Percentiles rank a stretch among this genome's conserved stretches.
Conservation (phyloP, 2,888 invertebrate genomes). For the Physocephala rufipes region DNA sequence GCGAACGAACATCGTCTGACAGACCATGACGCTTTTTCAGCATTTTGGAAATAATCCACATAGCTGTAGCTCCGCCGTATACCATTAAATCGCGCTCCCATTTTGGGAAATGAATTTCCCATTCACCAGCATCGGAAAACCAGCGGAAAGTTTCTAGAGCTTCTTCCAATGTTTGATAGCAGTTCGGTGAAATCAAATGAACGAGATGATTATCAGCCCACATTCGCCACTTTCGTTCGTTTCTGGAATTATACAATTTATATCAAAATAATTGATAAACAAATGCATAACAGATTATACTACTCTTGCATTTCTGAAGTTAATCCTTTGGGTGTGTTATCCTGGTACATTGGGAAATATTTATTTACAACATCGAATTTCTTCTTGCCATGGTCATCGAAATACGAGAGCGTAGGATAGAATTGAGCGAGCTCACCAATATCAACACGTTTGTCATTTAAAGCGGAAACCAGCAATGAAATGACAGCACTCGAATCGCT, state of each 20-base stretch:
- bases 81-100: constrained; percentile 90
- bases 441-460: constrained; percentile 70
- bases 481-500: constrained; percentile 95
- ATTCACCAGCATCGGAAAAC: constrained; percentile 92
- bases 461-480: constrained; percentile 83
- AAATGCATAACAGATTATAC: constrained; percentile 66
- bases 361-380: constrained; percentile 84
- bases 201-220: constrained; percentile 95
- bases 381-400: constrained; percentile 74
- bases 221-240: constrained; percentile 93
- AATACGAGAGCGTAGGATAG: constrained; percentile 78
- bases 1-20: constrained; percentile 86
- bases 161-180: constrained; percentile 87
- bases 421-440: constrained; percentile 78
- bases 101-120: constrained; percentile 86
- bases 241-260: constrained; percentile 67
- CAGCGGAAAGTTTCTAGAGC: constrained; percentile 91
- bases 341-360: constrained; percentile 86
- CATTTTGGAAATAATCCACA: constrained; percentile 91
- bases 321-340: constrained; percentile 67
- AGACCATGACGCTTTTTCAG: constrained; percentile 87
- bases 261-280: not conserved
- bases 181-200: constrained; percentile 95
- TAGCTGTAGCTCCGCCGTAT: constrained; percentile 90
- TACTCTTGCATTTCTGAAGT: constrained; percentile 71